Conservation (phyloP, 2,888 invertebrate genomes). For the Druceiella hillmani region DNA sequence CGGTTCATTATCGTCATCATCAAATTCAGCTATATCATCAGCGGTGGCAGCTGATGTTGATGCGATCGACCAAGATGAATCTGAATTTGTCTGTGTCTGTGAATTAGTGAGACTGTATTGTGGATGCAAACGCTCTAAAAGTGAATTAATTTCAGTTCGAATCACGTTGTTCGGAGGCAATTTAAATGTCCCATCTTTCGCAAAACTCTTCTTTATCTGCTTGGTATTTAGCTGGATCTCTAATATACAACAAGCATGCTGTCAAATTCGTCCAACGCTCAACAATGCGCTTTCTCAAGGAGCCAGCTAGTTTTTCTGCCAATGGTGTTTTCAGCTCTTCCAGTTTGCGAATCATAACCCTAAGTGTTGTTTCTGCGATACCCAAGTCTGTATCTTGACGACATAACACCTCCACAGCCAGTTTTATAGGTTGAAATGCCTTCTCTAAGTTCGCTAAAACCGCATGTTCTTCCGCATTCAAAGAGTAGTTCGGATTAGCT, state of each 20-base stretch:
- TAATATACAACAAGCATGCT: constrained; percentile 15
- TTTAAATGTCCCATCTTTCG: constrained; percentile 15
- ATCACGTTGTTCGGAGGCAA: constrained; percentile 9
- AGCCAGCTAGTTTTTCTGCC: constrained; percentile 16
- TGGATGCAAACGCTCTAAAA: constrained; percentile 13
- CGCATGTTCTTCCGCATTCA: constrained; percentile 16
- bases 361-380: constrained; percentile 18
- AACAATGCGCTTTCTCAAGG: constrained; percentile 17
- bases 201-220: constrained; percentile 15
- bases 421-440: constrained; percentile 18
- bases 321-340: constrained; percentile 18
- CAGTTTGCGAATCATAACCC: constrained; percentile 21
- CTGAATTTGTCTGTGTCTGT: constrained; percentile 9
- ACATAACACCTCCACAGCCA: constrained; percentile 20
- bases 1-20: constrained; percentile 12
- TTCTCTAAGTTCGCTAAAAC: constrained; percentile 10
- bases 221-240: constrained; percentile 12
- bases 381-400: constrained; percentile 18
- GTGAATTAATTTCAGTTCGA: constrained; percentile 13
- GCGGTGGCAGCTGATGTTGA: constrained; percentile 11
- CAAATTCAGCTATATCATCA: constrained; percentile 11
- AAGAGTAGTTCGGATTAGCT: constrained; percentile 17
- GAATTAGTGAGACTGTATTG: constrained; percentile 9
- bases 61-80: constrained; percentile 12
- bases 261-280: constrained; percentile 17